A percentile compares a stretch with the other conserved stretches of the same genome.
Evolutionary conservation across 2,888 invertebrate genomes (phyloP).

Genomic region (Lymantria monacha): DNA sequence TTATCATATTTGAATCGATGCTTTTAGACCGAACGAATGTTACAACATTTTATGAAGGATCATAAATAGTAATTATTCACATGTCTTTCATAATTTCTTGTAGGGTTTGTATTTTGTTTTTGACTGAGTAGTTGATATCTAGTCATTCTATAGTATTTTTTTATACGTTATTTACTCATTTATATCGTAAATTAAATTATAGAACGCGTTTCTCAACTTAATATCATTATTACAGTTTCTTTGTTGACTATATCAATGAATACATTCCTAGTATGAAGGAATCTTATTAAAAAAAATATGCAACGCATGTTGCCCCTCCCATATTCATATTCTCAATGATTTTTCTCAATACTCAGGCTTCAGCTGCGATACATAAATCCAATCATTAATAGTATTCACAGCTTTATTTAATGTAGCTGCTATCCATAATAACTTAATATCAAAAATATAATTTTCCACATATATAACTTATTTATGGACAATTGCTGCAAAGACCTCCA

Average conservation of each 20-base stretch:
- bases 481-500: neutral
- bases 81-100: slow-evolving; percentile 34
- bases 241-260: no score
- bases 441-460: neutral
- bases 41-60: slow-evolving; percentile 32
- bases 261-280: no score
- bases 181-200: slow-evolving; percentile 21
- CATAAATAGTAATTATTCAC: slow-evolving; percentile 14
- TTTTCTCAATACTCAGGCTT: slow-evolving; percentile 23
- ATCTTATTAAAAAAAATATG: slow-evolving; percentile 34
- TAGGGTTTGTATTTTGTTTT: slow-evolving; percentile 33
- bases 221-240: no score
- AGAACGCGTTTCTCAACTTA: slow-evolving; percentile 31
- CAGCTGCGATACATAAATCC: slow-evolving; percentile 13
- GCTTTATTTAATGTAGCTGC: slow-evolving; percentile 30
- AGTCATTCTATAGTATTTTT: slow-evolving; percentile 26
- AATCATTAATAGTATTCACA: slow-evolving; percentile 30
- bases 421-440: slow-evolving; percentile 4
- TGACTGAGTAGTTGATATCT: slow-evolving; percentile 35
- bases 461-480: neutral
- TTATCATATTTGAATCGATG: slow-evolving; percentile 44
- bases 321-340: slow-evolving; percentile 26
- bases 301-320: slow-evolving; percentile 55
- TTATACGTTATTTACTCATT: slow-evolving; percentile 30
- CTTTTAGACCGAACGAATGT: slow-evolving; percentile 38